These are phyloP conservation scores for Caloenas nicobarica DNA, from an alignment of 2,113 vertebrate species.

Conservation along the genomic window DNA sequence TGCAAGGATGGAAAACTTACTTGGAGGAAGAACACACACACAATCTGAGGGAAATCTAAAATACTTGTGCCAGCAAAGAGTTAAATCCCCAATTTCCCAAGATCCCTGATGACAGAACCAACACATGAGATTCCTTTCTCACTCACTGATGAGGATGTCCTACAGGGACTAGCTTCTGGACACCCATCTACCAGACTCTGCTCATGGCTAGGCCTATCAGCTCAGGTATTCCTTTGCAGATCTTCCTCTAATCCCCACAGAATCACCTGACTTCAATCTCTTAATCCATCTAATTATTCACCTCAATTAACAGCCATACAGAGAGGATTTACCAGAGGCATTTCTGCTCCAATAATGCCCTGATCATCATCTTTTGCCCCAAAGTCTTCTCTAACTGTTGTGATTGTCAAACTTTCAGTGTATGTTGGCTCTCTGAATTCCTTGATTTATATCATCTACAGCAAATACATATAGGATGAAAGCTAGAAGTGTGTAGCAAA, in stretches of 20 bases:
- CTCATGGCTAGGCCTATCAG: background rate
- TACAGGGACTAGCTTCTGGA: background rate
- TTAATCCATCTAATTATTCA: background rate
- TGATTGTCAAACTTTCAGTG: background rate
- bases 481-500: constrained; percentile 25
- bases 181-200: background rate
- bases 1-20: background rate
- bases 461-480: background rate
- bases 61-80: background rate
- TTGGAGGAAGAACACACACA: background rate
- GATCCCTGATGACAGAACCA: background rate
- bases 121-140: background rate
- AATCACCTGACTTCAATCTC: background rate
- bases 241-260: background rate
- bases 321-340: background rate
- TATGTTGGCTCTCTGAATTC: background rate
- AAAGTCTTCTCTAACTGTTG: background rate
- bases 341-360: background rate
- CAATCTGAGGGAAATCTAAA: background rate
- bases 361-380: background rate
- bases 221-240: background rate
- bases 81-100: background rate
- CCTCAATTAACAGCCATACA: background rate
- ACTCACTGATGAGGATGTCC: background rate
- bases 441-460: constrained; percentile 15